Evolutionary conservation across 2,797 vertebrate species (phyloP), one percentile per base, ranked within the genome.

Genomic region (Anniella stebbinsi): DNA sequence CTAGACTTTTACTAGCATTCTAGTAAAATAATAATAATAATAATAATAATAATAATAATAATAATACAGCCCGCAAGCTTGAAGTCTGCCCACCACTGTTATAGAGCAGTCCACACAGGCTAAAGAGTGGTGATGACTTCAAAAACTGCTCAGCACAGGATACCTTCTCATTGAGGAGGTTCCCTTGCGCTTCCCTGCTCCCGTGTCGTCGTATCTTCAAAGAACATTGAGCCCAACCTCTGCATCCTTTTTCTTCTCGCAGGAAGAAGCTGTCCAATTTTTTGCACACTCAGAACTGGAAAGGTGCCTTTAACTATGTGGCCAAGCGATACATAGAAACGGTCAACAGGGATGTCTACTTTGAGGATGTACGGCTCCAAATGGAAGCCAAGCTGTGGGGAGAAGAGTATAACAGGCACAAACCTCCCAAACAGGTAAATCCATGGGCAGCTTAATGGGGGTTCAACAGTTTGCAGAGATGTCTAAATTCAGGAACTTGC

Each of bases 361-460:
- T 99, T 89, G 99, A 99, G 94, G 99, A 99, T 41, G 99, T 99
- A 25, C 96, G 97, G 87, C 98, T 99, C 70, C 99, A 99, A 94
- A 99, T 99, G 98, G 99, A 99, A 92, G 99, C 99, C 89, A 99
- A 99, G 92, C 98, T 99, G 82, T 99, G 99, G 99, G 99, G 99
- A 30, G 98, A 99, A 86, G 99, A 99, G 86, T 99, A 98, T 95
- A 99, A 98, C 93, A 96, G 99, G 1, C 99, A 99, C 96, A 98
- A 98, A 48, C 99, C 99, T 88, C 99, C 99, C 0, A 99, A 99
- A 93, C 99, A 99, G 98, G 99, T 99, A 73, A 66, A 87, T 63
- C 90, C 0, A 77, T 80, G 54, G 87, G 13, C 30, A 10, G 1
- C n/a, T 87, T 48, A 51, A 54, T 3, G 17, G 25, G 51, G 73